Evolutionary conservation across 2,797 vertebrate species (phyloP).

Genomic region (Gallirallus australis): DNA sequence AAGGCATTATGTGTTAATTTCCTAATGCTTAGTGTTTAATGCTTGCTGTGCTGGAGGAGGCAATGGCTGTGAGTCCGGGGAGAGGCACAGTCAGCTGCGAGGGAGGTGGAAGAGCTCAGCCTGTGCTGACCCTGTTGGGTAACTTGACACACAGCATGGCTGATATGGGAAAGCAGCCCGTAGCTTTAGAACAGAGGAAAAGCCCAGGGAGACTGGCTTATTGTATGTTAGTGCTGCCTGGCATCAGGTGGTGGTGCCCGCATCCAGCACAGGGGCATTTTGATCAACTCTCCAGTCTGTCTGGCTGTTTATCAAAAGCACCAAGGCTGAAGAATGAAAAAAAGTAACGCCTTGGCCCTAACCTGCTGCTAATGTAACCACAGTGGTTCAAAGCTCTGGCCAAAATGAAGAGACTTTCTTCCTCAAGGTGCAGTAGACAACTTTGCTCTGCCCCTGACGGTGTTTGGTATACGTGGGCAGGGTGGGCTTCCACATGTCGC

Average conservation of each 20-base stretch:
- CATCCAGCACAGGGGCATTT: not conserved
- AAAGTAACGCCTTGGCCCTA: fast-evolving
- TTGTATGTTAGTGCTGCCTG: not conserved
- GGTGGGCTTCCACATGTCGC: not conserved
- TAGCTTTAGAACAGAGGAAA: not conserved
- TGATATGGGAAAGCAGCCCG: not conserved
- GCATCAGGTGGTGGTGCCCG: not conserved
- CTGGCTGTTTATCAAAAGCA: not conserved
- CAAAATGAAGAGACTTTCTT: not conserved
- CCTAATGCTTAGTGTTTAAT: not conserved
- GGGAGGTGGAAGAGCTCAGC: not conserved
- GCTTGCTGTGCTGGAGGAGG: not conserved
- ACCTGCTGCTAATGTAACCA: not conserved
- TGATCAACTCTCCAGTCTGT: not conserved
- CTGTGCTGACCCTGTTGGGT: fast-evolving
- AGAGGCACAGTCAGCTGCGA: not conserved
- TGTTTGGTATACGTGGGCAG: fast-evolving
- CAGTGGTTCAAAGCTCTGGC: not conserved
- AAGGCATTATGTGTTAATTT: not conserved
- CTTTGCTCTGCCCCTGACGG: fast-evolving
- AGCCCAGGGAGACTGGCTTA: not conserved
- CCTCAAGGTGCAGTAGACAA: not conserved
- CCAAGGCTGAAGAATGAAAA: not conserved
- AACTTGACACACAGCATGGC: not conserved
- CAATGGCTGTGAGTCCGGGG: fast-evolving